Base-by-base conservation (phyloP, 2,888 invertebrate species). In the Cyclophora punctaria region DNA sequence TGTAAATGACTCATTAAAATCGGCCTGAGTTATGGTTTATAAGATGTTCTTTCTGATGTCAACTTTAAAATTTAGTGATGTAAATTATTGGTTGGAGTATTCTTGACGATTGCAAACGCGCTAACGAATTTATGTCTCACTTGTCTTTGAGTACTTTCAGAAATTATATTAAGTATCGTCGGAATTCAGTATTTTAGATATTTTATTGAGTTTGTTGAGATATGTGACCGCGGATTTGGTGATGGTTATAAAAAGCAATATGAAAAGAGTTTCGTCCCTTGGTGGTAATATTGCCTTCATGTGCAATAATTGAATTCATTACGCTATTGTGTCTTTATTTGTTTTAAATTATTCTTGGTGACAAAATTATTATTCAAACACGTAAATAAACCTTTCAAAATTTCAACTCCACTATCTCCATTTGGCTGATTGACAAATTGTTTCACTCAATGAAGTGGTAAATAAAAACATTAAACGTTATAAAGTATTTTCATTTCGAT, bases 41-140 rank as follows among this genome's bases (percentile, higher is more conserved):
- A 83, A 80, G 82, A 82, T 73, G 80, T 80, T 86, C 86, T 86
- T 85, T 86, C 83, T 80, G 78, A 79, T 80, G 85, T 88, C 88
- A 87, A 87, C 86, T 88, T 87, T 84, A 77, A 83, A 86, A 88
- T 86, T 83, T 86, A 88, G 75, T 68, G 75, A 70, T 58, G 78
- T 86, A 79, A 87, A 72, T 84, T 84, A 83, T 83, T 75, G 63
- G 77, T 75, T 71, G 71, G 76, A 75, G 75, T 80, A 80, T 80
- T 79, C 71, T 70, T 78, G 84, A 85, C 78, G 84, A 86, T 82
- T 83, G 81, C 81, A 79, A 67, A 75, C 72, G 80, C 75, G 86
- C 79, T 79, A 85, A 88, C 83, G 79, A 85, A 87, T 88, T 87
- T 85, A 87, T 85, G 75, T 71, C 66, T 66, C 72, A 64, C 73